These are phyloP conservation scores for Hippopotamyrus pictus DNA, from an alignment of 2,797 vertebrate genomes.

Conservation along the genomic window DNA sequence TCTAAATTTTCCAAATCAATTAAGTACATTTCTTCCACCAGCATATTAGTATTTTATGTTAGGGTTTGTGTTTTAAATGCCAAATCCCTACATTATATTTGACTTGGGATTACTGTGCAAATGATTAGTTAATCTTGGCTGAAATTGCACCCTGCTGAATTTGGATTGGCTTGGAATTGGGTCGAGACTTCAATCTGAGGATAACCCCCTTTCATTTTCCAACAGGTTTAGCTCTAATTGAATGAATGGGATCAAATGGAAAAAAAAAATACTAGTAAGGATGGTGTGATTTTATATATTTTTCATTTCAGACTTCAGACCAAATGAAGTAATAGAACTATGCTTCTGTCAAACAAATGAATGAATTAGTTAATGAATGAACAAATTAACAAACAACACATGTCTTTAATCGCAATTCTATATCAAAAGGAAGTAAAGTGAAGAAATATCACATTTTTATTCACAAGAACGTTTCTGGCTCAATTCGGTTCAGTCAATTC, in stretches of 20 bases:
- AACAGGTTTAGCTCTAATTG: conserved; percentile 38
- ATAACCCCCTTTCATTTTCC: conserved; percentile 39
- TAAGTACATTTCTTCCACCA: not conserved
- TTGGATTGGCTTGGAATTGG: conserved; percentile 30
- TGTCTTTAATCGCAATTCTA: not conserved
- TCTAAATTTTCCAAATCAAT: not conserved
- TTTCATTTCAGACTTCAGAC: conserved; percentile 22
- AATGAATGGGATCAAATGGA: conserved; percentile 37
- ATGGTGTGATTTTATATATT: conserved; percentile 15
- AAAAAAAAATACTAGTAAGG: conserved; percentile 32
- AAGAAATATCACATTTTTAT: not conserved
- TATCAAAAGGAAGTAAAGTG: not conserved
- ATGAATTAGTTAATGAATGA: conserved; percentile 12
- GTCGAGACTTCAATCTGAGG: conserved; percentile 32
- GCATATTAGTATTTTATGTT: not conserved
- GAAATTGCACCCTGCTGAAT: conserved; percentile 31
- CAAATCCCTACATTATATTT: conserved; percentile 30
- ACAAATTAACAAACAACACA: conserved; percentile 4
- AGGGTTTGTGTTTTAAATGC: not conserved
- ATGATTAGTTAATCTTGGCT: conserved; percentile 38
- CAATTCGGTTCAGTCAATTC: not conserved
- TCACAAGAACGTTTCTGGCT: not conserved
- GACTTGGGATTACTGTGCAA: conserved; percentile 29
- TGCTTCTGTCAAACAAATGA: not conserved
- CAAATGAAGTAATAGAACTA: not conserved